A percentile compares a stretch with the other conserved stretches of the same genome.
Conservation (phyloP, 2,113 vertebrate species). For the Proterorhinus semilunaris region DNA sequence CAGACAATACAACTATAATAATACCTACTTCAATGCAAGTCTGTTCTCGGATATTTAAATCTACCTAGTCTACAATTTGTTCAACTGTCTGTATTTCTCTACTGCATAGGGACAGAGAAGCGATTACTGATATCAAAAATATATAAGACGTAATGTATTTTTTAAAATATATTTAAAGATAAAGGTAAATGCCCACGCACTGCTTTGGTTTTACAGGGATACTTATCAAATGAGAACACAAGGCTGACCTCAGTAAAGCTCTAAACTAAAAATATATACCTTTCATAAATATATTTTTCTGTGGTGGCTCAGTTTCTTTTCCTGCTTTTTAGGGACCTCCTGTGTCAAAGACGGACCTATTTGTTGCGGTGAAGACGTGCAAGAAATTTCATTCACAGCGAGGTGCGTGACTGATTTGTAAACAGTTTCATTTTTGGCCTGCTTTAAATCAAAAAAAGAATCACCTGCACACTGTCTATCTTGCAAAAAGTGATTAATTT, state of each 20-base stretch:
- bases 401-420: conserved; percentile 54
- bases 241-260: background rate
- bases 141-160: background rate
- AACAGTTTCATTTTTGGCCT: background rate
- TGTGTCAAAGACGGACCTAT: conserved; percentile 81
- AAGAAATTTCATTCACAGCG: conserved; percentile 86
- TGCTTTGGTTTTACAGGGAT: background rate
- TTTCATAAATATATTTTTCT: background rate
- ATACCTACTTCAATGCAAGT: background rate
- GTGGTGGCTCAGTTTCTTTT: background rate
- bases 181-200: background rate
- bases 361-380: conserved; percentile 95
- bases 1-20: background rate
- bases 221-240: conserved; percentile 3
- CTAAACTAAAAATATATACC: background rate
- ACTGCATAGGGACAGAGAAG: background rate
- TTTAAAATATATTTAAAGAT: too few relatives aligned
- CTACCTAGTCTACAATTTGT: background rate
- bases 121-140: background rate
- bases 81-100: too few relatives aligned
- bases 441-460: background rate
- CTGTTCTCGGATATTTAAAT: background rate
- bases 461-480: background rate
- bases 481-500: background rate
- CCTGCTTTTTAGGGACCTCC: conserved; percentile 75